These are phyloP conservation scores for Sinocyclocheilus maitianheensis DNA, from an alignment of 2,113 vertebrate genomes.

Conservation along the genomic window DNA sequence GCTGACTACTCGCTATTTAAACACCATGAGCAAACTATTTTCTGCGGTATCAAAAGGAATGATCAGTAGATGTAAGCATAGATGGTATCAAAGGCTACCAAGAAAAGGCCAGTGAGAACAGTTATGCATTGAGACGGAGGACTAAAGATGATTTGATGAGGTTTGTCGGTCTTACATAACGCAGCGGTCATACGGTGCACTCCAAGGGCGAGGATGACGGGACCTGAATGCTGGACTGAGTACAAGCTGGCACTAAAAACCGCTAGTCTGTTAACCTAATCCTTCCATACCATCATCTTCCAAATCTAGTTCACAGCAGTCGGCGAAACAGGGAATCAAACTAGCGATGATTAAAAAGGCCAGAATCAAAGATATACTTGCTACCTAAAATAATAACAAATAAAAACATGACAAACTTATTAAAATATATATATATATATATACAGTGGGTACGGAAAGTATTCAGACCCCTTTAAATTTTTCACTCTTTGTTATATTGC, in stretches of 20 bases:
- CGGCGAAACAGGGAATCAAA: not conserved
- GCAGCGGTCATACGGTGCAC: not conserved
- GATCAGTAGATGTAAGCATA: not conserved
- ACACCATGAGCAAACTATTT: constrained; percentile 13
- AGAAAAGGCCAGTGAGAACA: not conserved
- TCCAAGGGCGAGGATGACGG: not conserved
- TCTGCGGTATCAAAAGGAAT: not conserved
- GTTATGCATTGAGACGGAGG: not conserved
- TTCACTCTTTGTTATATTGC: too few relatives aligned
- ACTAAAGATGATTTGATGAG: constrained; percentile 24
- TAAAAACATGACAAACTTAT: too few relatives aligned
- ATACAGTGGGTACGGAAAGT: too few relatives aligned
- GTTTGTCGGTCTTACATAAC: not conserved
- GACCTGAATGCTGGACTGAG: not conserved
- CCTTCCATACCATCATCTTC: not conserved
- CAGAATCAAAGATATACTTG: not conserved
- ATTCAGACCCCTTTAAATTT: too few relatives aligned
- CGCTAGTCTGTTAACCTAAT: not conserved
- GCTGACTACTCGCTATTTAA: constrained; percentile 2
- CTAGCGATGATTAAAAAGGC: too few relatives aligned
- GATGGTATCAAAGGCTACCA: not conserved
- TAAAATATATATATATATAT: too few relatives aligned
- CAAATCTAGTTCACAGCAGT: not conserved
- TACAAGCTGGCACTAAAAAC: not conserved
- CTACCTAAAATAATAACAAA: too few relatives aligned